phyloP scores from a whole-genome alignment of 1,140 invertebrate species.

The Mamestra configurata region DNA sequence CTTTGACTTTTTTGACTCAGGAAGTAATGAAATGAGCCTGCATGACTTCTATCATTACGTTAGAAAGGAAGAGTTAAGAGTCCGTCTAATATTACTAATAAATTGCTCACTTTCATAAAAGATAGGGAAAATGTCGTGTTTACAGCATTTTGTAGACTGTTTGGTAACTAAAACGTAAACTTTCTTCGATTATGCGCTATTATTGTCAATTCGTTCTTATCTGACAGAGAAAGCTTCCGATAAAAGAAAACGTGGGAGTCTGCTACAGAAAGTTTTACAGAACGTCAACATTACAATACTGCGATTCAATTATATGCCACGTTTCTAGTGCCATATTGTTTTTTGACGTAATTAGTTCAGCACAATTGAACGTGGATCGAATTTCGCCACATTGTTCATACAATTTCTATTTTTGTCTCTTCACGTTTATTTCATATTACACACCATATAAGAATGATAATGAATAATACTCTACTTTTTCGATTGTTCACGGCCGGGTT shows the following conservation, averaged over 20 bases:
- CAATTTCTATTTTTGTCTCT: slow-evolving; percentile 29
- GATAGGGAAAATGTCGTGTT: slow-evolving; percentile 1
- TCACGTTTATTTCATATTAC: slow-evolving; percentile 25
- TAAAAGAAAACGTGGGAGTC: slow-evolving; percentile 83
- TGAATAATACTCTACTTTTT: slow-evolving; percentile 23
- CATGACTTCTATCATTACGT: too few species aligned
- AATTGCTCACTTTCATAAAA: neutral
- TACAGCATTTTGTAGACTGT: slow-evolving; percentile 15
- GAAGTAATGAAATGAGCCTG: too few species aligned
- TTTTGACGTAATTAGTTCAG: slow-evolving; percentile 54
- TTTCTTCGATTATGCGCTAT: slow-evolving; percentile 67
- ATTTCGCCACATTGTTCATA: slow-evolving; percentile 44
- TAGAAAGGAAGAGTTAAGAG: neutral
- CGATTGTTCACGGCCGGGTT: slow-evolving; percentile 26
- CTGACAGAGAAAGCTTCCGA: slow-evolving; percentile 79
- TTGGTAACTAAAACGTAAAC: slow-evolving; percentile 52
- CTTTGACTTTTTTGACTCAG: too few species aligned
- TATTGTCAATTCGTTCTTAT: slow-evolving; percentile 74
- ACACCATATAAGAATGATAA: slow-evolving; percentile 17
- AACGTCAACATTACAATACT: slow-evolving; percentile 68
- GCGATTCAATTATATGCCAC: slow-evolving; percentile 68
- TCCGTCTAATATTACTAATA: neutral
- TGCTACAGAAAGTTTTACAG: slow-evolving; percentile 76
- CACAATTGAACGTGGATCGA: slow-evolving; percentile 48
- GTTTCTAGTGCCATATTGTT: slow-evolving; percentile 74